phyloP scores from a whole-genome alignment of 2,113 vertebrate genomes.

The Pteronura brasiliensis region DNA sequence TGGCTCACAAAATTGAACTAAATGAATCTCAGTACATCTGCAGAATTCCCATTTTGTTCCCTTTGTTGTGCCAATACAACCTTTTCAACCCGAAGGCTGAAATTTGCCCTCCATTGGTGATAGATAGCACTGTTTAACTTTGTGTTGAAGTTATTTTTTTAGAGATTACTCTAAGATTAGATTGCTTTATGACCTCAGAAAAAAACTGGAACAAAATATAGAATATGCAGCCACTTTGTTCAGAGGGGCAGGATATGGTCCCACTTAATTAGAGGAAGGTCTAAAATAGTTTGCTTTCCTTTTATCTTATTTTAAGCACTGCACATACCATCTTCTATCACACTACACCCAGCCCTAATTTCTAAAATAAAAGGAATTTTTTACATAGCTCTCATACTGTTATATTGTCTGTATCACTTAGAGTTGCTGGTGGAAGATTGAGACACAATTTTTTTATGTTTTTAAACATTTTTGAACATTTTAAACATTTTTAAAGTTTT shows the following conservation, averaged over 20 bases:
- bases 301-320: not conserved
- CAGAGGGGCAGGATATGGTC: not conserved
- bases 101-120: not conserved
- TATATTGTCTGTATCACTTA: not conserved
- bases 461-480: no score
- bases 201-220: not conserved
- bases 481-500: not conserved
- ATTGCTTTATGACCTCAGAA: not conserved
- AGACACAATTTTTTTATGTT: not conserved
- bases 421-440: not conserved
- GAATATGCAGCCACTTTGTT: not conserved
- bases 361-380: not conserved
- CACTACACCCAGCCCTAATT: not conserved
- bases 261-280: not conserved
- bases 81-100: not conserved
- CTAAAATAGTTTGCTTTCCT: not conserved
- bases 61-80: not conserved
- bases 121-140: not conserved
- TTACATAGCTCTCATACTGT: not conserved
- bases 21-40: not conserved
- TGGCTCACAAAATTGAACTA: not conserved
- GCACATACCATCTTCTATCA: not conserved
- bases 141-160: not conserved
- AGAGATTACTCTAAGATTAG: not conserved
- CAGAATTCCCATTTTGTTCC: constrained; percentile 2